Percentiles rank a stretch among this genome's conserved stretches.
These are phyloP conservation scores for Digitonthophagus gazella DNA, from an alignment of 2,888 invertebrate genomes.

Conservation along the genomic window DNA sequence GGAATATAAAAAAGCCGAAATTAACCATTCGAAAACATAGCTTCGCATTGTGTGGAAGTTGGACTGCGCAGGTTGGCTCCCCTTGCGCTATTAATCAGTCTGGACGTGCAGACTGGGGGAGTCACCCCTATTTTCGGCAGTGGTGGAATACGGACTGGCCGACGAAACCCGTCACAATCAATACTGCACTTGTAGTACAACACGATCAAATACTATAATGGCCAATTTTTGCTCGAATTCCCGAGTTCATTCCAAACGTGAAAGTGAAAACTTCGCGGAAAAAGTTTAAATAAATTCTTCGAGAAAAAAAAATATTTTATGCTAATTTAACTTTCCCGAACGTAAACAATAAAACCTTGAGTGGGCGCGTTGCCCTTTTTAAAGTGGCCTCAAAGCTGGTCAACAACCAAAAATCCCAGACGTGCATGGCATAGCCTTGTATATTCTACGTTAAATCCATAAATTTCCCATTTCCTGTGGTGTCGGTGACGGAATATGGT, in stretches of 20 bases:
- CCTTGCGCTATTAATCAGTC: conserved; percentile 12
- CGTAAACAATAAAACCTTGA: not conserved
- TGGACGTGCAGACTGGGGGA: conserved; percentile 9
- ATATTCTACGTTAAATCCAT: not conserved
- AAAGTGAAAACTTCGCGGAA: too few species aligned
- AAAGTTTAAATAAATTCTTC: not conserved
- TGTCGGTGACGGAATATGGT: not conserved
- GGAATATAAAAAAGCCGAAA: not conserved
- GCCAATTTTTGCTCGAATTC: not conserved
- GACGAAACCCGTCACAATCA: conserved; percentile 14
- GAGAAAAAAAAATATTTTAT: not conserved
- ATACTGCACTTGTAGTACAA: conserved; percentile 18
- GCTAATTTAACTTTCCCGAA: not conserved
- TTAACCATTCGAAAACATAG: not conserved
- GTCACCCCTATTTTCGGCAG: conserved; percentile 11
- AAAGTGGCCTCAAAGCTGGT: not conserved
- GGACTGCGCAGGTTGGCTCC: conserved; percentile 9
- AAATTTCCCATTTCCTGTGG: not conserved
- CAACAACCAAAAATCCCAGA: not conserved
- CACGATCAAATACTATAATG: not conserved
- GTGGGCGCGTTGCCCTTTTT: not conserved
- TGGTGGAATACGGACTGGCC: conserved; percentile 9
- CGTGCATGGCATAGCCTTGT: not conserved
- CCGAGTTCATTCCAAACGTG: not conserved
- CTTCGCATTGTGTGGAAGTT: not conserved